A percentile compares a stretch with the other conserved stretches of the same genome.
Conservation (phyloP, 2,888 invertebrate species). For the Zygothrica quintamaculata region DNA sequence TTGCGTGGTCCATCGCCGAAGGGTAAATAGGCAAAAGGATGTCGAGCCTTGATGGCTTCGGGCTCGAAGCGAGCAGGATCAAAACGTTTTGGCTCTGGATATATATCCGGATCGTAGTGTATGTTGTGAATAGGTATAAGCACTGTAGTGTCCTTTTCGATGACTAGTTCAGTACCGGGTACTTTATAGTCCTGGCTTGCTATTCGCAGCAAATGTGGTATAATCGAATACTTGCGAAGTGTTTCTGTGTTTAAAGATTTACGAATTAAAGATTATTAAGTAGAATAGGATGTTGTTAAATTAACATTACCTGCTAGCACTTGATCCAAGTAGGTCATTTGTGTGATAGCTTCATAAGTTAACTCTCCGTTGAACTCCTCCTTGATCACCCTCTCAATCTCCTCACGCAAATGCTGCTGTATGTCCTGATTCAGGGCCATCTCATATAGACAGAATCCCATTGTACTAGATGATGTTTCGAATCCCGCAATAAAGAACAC, state of each 20-base stretch:
- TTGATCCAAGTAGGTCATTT: constrained; percentile 79
- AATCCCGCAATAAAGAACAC: constrained; percentile 86
- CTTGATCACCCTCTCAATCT: constrained; percentile 63
- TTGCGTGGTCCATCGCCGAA: constrained; percentile 82
- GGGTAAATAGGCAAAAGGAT: constrained; percentile 76
- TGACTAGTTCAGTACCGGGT: constrained; percentile 84
- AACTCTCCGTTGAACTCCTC: constrained; percentile 61
- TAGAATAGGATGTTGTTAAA: no score
- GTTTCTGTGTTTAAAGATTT: constrained; percentile 83
- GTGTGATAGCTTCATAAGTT: constrained; percentile 67
- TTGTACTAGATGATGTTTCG: constrained; percentile 85
- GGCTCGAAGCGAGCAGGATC: constrained; percentile 38
- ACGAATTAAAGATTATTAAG: no score
- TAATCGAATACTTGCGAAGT: constrained; percentile 86
- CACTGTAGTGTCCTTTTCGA: constrained; percentile 82
- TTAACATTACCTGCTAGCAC: constrained; percentile 80
- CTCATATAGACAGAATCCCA: constrained; percentile 84
- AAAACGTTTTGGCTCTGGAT: constrained; percentile 30
- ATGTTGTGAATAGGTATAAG: constrained; percentile 84
- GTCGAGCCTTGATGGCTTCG: constrained; percentile 79
- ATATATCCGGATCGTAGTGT: constrained; percentile 85
- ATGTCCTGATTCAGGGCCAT: constrained; percentile 78
- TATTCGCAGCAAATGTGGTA: constrained; percentile 85
- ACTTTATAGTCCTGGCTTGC: constrained; percentile 85
- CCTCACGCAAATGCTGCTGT: constrained; percentile 64